phyloP scores from a whole-genome alignment of 2,888 invertebrate genomes.

The Xylota sylvarum region DNA sequence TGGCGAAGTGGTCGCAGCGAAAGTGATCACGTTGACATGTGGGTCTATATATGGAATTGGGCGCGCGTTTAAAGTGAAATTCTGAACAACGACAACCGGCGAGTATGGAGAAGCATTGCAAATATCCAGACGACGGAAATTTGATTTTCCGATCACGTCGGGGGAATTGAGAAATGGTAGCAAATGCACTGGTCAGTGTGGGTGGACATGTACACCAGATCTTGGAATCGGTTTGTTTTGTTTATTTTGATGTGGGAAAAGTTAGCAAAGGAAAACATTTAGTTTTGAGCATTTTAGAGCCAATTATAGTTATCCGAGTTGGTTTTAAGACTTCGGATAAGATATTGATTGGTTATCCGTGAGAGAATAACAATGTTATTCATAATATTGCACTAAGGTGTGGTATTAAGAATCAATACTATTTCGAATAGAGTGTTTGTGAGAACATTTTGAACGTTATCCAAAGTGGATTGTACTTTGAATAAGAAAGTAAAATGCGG shows the following conservation, averaged over 20 bases:
- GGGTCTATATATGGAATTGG: constrained; percentile 59
- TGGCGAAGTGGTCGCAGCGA: constrained; percentile 45
- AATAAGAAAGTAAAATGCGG: no score
- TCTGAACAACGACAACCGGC: constrained; percentile 38
- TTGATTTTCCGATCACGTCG: constrained; percentile 56
- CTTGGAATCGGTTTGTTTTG: neutral
- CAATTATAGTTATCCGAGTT: neutral
- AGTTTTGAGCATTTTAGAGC: no score
- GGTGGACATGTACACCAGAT: constrained; percentile 2
- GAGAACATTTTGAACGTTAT: no score
- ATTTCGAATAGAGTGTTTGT: no score
- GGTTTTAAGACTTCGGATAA: neutral
- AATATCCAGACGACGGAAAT: constrained; percentile 23
- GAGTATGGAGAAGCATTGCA: constrained; percentile 12
- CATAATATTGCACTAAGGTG: no score
- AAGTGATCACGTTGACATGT: constrained; percentile 72
- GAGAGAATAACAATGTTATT: no score
- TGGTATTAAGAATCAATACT: no score
- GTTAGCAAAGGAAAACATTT: neutral
- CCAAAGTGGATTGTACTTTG: no score
- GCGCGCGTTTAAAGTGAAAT: constrained; percentile 69
- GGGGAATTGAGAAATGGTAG: constrained; percentile 41
- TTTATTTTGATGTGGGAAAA: constrained; percentile 7
- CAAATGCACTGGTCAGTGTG: constrained; percentile 23
- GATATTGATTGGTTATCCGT: no score